Evolutionary conservation across 2,113 vertebrate genomes (phyloP).

Genomic region (Melanerpes aurifrons): DNA sequence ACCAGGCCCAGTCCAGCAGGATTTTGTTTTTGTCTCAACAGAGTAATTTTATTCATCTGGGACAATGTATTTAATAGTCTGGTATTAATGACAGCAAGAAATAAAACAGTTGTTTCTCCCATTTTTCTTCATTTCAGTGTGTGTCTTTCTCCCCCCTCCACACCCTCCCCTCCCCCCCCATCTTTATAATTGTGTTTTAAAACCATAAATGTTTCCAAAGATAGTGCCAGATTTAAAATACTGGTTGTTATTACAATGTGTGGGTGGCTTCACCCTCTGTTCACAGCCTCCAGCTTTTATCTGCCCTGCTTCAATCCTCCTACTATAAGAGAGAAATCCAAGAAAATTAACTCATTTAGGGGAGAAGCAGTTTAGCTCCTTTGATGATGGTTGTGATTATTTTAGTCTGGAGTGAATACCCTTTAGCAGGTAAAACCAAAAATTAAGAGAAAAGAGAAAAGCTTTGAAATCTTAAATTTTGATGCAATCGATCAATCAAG

Average conservation of each 20-base stretch:
- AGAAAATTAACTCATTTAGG: neutral
- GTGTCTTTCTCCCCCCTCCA: slow-evolving; percentile 16
- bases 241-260: slow-evolving; percentile 52
- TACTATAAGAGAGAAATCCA: slow-evolving; percentile 7
- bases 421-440: slow-evolving; percentile 5
- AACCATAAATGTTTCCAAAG: slow-evolving; percentile 62
- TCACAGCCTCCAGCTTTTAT: slow-evolving; percentile 33
- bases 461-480: slow-evolving; percentile 3
- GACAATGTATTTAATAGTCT: slow-evolving; percentile 64
- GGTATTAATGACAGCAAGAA: slow-evolving; percentile 63
- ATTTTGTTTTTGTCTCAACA: slow-evolving; percentile 69
- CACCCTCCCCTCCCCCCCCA: neutral
- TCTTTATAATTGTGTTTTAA: slow-evolving; percentile 70
- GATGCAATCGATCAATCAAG: slow-evolving; percentile 17
- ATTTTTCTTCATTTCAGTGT: slow-evolving; percentile 39
- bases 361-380: neutral
- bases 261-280: slow-evolving; percentile 53
- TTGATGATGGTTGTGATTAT: slow-evolving; percentile 31
- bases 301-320: slow-evolving; percentile 20
- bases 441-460: neutral
- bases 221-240: slow-evolving; percentile 65
- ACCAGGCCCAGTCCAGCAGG: slow-evolving; percentile 56
- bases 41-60: slow-evolving; percentile 59
- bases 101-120: slow-evolving; percentile 67
- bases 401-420: slow-evolving; percentile 10